Evolutionary conservation across 2,797 vertebrate genomes (phyloP).

Genomic region (Sylvia borin): DNA sequence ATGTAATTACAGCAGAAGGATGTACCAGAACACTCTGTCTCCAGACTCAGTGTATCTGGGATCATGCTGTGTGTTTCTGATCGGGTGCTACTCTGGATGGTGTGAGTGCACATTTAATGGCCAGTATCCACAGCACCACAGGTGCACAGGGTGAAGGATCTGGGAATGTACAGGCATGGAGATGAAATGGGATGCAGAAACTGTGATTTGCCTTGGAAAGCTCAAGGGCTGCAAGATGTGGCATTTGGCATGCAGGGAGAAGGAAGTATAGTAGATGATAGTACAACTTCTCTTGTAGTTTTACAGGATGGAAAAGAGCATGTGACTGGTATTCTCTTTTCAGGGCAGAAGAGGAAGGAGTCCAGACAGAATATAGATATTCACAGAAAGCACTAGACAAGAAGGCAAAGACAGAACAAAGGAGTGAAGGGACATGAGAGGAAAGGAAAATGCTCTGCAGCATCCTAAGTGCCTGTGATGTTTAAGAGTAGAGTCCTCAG

Average conservation of each 20-base stretch:
- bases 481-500: neutral
- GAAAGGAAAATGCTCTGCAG: neutral
- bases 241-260: neutral
- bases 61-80: neutral
- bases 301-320: neutral
- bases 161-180: neutral
- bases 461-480: neutral
- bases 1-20: constrained; percentile 44
- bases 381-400: neutral
- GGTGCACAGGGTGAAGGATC: neutral
- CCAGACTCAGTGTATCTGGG: neutral
- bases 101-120: neutral
- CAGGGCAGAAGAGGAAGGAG: neutral
- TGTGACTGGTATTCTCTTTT: neutral
- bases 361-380: neutral
- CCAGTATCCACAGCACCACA: neutral
- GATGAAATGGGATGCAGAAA: neutral
- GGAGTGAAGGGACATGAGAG: neutral
- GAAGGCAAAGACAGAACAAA: neutral
- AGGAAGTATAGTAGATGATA: neutral
- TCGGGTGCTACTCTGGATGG: neutral
- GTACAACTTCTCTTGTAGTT: neutral
- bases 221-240: neutral
- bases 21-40: constrained; percentile 49
- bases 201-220: neutral